A percentile compares a stretch with the other conserved stretches of the same genome.
phyloP scores from a whole-genome alignment of 2,888 invertebrate species.

The Cybosia mesomella region DNA sequence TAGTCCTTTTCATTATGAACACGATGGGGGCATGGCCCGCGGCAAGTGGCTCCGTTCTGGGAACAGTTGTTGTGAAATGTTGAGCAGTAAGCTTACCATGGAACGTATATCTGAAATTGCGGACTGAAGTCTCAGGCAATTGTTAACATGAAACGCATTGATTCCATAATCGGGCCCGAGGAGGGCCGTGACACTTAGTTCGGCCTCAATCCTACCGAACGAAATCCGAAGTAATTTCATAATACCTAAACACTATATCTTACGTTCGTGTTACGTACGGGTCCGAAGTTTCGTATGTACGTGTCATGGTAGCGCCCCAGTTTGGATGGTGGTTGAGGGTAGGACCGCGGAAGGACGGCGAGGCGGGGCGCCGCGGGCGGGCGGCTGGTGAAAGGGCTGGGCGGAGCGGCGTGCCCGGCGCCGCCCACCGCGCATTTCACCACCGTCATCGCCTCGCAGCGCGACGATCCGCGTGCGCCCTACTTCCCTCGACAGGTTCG shows the following conservation, averaged over 20 bases:
- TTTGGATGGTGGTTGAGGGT: constrained; percentile 73
- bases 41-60: constrained; percentile 75
- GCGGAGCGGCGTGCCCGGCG: constrained; percentile 82
- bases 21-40: constrained; percentile 74
- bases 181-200: not conserved
- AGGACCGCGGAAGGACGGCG: constrained; percentile 64
- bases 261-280: not conserved
- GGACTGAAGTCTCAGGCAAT: not conserved
- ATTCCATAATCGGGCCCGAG: not conserved
- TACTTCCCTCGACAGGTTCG: constrained; percentile 81
- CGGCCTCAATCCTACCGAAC: too few relatives aligned
- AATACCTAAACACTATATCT: not conserved
- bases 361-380: constrained; percentile 78
- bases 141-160: not conserved
- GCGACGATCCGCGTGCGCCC: constrained; percentile 75
- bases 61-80: constrained; percentile 75
- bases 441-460: constrained; percentile 66
- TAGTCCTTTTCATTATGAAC: constrained; percentile 67
- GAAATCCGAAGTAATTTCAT: not conserved
- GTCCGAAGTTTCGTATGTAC: not conserved
- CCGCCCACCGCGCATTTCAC: constrained; percentile 83
- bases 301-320: constrained; percentile 21
- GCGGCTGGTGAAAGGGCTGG: constrained; percentile 83
- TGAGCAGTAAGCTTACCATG: constrained; percentile 53
- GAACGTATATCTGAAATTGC: not conserved